A percentile compares a stretch with the other conserved stretches of the same genome.
Conservation (phyloP, 2,797 vertebrate genomes). For the Avahi laniger region DNA sequence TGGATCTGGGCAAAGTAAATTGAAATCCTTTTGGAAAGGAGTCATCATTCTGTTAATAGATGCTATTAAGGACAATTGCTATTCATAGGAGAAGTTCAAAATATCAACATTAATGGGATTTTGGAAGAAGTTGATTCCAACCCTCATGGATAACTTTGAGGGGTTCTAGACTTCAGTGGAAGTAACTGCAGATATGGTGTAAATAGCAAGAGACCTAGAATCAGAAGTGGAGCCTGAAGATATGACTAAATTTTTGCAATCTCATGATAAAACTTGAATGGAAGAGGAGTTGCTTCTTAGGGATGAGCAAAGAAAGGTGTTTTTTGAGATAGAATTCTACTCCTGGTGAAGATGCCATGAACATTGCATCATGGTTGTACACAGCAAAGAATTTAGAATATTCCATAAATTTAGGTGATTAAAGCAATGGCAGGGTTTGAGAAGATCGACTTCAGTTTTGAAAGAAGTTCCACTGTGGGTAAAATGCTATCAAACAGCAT, state of each 20-base stretch:
- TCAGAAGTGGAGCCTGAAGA: background rate
- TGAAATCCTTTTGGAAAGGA: background rate
- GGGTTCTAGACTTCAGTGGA: background rate
- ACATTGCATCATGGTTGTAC: background rate
- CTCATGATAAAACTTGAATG: background rate
- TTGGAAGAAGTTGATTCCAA: background rate
- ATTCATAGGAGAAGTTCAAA: background rate
- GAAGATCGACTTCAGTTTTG: background rate
- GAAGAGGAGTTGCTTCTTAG: background rate
- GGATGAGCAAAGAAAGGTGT: background rate
- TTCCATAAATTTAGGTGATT: background rate
- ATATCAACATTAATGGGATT: background rate
- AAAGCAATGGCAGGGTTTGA: background rate
- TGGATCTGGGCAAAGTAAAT: no score
- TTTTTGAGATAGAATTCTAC: background rate
- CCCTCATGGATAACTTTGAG: background rate
- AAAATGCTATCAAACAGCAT: background rate
- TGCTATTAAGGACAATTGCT: background rate
- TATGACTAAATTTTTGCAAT: background rate
- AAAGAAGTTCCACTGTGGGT: background rate
- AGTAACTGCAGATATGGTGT: background rate
- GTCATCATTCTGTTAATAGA: background rate
- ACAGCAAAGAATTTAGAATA: background rate
- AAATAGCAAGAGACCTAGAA: background rate
- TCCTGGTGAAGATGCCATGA: background rate